Evolutionary conservation across 2,888 invertebrate species (phyloP), one percentile per base, ranked within the genome.

Genomic region (Candidula unifasciata): DNA sequence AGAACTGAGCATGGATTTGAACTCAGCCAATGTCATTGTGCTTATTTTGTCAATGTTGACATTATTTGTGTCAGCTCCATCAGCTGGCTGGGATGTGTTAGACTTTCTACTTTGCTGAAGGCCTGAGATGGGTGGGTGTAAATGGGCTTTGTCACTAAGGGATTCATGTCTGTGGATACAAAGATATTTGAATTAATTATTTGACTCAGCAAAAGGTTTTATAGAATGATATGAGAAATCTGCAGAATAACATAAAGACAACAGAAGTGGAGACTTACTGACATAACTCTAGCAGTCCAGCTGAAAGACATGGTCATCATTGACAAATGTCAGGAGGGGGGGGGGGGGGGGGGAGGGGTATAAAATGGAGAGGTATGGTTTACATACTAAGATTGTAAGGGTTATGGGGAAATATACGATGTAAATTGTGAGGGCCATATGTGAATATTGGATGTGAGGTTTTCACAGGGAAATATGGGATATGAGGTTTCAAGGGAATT

Each of bases 11-110:
- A 92, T 88, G 44, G 89, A 90, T 78, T 89, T 89, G 84, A 92
- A 92, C 84, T 92, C 91, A 8, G 89, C 89, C 80, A 92, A 80
- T 1, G 92, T 91, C 92, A 92, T 91, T 21, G 91, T 92, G 86
- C 89, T 91, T 71, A 92, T 91, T 82, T 90, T 88, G 71, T 91
- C 90, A 69, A 92, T 89, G 66, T 86, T 86, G 24, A 91, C 82
- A 73, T 82, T 86, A 16, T 87, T 80, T 13, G 83, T 86, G 24
- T 74, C 79, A 5, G 85, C 80, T 24, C 85, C 86, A 16, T 44
- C 78, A 5, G 24, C 8, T 6, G 35, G 6, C 2, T 66, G 18
- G 2, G 37, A 10, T 3, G 64, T 33, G 27, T 27, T 68, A 33
- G 54, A 68, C 3, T 76, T 66, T 16, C 44, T 68, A 27, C 35